phyloP scores from a whole-genome alignment of 2,888 invertebrate species.

The Zelleria hepariella region DNA sequence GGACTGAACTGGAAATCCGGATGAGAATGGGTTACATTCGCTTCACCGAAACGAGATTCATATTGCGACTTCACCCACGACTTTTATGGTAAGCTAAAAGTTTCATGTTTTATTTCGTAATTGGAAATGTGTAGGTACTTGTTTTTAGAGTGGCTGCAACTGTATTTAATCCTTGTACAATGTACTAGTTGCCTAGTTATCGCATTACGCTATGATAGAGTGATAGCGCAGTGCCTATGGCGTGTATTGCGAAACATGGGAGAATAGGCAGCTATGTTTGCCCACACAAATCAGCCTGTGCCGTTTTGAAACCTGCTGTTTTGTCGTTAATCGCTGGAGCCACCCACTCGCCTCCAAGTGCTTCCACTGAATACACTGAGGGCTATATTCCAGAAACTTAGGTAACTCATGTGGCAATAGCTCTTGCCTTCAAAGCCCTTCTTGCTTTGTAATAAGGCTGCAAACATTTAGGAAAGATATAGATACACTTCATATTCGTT shows the following conservation, averaged over 20 bases:
- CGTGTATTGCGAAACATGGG: background rate
- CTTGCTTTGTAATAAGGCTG: too few relatives aligned
- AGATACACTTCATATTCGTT: too few relatives aligned
- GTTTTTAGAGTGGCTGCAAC: background rate
- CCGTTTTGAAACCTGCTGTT: conserved; percentile 4
- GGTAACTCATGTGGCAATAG: too few relatives aligned
- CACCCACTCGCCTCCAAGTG: background rate
- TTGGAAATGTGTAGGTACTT: conserved; percentile 10
- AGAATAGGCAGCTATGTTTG: conserved; percentile 16
- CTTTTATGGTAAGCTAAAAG: conserved; percentile 66
- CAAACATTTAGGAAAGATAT: too few relatives aligned
- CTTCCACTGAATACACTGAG: background rate
- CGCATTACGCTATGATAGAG: background rate
- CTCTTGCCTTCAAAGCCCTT: too few relatives aligned
- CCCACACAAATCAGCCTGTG: conserved; percentile 21
- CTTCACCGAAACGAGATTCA: conserved; percentile 44
- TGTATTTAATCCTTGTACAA: background rate
- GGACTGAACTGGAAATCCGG: conserved; percentile 52
- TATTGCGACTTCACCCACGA: conserved; percentile 58
- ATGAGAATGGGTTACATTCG: conserved; percentile 55
- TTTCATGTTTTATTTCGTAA: conserved; percentile 63
- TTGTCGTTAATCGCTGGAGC: background rate
- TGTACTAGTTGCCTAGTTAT: background rate
- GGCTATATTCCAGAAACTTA: background rate
- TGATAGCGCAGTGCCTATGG: background rate